A percentile compares a stretch with the other conserved stretches of the same genome.
Evolutionary conservation across 2,888 invertebrate genomes (phyloP).

Genomic region (Rhogogaster chlorosoma): DNA sequence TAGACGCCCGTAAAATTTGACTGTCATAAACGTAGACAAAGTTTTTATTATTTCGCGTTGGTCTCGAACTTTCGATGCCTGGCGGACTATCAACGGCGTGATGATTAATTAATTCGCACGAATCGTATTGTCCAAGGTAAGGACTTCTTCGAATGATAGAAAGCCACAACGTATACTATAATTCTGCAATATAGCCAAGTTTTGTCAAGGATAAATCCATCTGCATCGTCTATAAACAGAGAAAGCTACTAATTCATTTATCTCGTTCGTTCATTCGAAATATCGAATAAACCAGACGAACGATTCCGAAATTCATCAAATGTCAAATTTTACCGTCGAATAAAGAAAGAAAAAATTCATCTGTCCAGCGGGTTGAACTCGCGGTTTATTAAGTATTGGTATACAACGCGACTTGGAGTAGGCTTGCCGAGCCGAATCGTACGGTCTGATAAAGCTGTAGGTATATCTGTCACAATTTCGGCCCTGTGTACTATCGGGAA

Average conservation of each 20-base stretch:
- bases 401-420: neutral
- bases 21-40: neutral
- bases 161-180: neutral
- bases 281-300: neutral
- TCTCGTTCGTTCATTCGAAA: neutral
- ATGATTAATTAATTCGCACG: neutral
- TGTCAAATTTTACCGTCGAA: neutral
- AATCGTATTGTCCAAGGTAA: neutral
- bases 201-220: neutral
- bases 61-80: neutral
- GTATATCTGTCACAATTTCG: neutral
- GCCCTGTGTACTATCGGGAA: neutral
- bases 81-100: neutral
- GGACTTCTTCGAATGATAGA: neutral
- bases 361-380: neutral
- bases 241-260: neutral
- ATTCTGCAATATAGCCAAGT: neutral
- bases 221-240: neutral
- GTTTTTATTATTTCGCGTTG: neutral
- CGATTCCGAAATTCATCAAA: neutral
- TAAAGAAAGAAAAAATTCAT: neutral
- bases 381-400: neutral
- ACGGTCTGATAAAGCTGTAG: neutral
- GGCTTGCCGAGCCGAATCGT: neutral
- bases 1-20: slow-evolving; percentile 15